Evolutionary conservation across 2,113 vertebrate genomes (phyloP), one percentile per base, ranked within the genome.

Genomic region (Aegypius monachus): DNA sequence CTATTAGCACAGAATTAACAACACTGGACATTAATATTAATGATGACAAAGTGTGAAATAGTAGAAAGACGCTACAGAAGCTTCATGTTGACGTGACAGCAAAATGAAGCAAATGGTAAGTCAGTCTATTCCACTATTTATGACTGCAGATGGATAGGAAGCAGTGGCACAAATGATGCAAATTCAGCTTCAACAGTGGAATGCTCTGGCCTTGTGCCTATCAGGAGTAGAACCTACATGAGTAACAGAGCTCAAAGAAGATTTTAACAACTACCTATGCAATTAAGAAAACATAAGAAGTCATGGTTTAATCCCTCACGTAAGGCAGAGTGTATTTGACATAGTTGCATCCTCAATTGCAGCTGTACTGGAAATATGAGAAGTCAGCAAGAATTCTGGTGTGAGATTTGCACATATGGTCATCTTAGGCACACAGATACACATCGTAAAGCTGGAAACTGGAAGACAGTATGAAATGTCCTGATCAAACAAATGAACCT

Each of bases 361-460:
- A 88, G 66, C 70, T 85, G 62, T 56, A 80, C 21, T 68, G 48
- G 43, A 85, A 95, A 96, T 68, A 74, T 1, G 16, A 53, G 52
- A 91, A 94, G 68, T 95, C 91, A 93, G 86, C 78, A 91, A 72
- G 84, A 94, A 94, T 95, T 90, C 58, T 47, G 19, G 43, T 81
- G 47, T 86, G 40, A 94, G 70, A 71, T 85, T 32, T 93, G 81
- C 95, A 95, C 89, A 96, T 94, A 94, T 93, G 89, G 95, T 68
- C 70, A 84, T 79, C 40, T 55, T 48, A 55, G 52, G 73, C 93
- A 93, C 36, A 87, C 13, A 47, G 84, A 87, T 55, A 93, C 66
- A 71, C 20, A 52, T 11, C 75, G 47, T 86, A 84, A 86, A 92
- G 81, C 72, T 93, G 72, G 83, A 84, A 96, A 71, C 45, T 88